These are phyloP conservation scores for Leptinotarsa defecta DNA, from an alignment of 1,140 invertebrate genomes.

Conservation along the genomic window DNA sequence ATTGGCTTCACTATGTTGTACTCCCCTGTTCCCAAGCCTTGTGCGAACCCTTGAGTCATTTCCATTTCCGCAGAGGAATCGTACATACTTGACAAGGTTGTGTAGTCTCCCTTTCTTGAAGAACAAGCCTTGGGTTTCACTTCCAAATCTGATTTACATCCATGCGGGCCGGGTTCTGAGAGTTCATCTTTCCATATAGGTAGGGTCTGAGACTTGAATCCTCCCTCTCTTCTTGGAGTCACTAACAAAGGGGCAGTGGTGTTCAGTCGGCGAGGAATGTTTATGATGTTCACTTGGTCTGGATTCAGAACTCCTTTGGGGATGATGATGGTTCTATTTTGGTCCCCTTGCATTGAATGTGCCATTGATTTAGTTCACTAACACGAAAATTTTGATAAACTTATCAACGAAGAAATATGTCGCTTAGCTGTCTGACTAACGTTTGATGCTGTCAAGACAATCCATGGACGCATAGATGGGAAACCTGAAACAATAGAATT, in stretches of 20 bases:
- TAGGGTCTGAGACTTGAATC: background rate
- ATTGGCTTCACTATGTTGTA: background rate
- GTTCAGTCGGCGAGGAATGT: background rate
- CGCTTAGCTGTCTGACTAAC: background rate
- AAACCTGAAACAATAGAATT: too few species aligned
- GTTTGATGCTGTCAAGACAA: too few species aligned
- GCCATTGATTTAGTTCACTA: background rate
- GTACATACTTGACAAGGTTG: background rate
- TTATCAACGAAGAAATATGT: background rate
- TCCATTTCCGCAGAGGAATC: constrained; percentile 3
- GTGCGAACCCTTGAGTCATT: background rate
- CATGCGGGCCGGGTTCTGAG: background rate
- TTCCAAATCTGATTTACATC: background rate
- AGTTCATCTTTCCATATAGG: constrained; percentile 1
- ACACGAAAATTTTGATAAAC: background rate
- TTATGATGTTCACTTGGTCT: constrained; percentile 8
- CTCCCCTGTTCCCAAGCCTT: background rate
- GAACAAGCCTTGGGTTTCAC: background rate
- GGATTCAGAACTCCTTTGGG: constrained; percentile 5
- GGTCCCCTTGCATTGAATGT: background rate
- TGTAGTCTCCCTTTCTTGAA: background rate
- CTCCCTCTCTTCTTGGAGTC: background rate
- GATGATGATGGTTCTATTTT: constrained; percentile 2
- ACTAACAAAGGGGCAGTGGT: constrained; percentile 9
- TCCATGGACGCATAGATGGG: too few species aligned